Percentiles rank a stretch among this genome's conserved stretches.
Conservation (phyloP, 1,140 invertebrate genomes). For the Homarus americanus region DNA sequence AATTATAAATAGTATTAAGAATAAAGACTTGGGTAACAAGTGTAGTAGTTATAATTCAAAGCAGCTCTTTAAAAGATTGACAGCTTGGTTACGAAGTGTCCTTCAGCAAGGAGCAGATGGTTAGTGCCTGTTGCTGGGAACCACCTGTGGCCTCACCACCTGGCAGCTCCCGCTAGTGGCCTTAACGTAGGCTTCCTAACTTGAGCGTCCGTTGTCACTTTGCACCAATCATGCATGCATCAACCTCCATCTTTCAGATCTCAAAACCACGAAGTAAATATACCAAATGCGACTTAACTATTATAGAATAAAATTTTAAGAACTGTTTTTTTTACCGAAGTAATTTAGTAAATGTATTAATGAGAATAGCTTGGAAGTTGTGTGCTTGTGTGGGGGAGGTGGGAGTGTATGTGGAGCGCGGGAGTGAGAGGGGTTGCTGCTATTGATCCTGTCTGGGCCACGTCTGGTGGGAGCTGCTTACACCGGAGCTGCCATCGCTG, state of each 20-base stretch:
- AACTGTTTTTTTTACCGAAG: no score
- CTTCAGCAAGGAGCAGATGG: neutral
- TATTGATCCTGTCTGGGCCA: constrained; percentile 62
- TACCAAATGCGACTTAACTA: no score
- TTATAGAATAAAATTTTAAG: no score
- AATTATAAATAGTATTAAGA: no score
- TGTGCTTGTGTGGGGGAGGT: neutral
- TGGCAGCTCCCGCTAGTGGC: constrained; percentile 3
- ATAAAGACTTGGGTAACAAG: no score
- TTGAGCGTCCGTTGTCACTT: neutral
- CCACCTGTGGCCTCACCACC: constrained; percentile 43
- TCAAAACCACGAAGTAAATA: no score
- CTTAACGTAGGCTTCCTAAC: neutral
- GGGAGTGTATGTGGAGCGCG: neutral
- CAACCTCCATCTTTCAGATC: no score
- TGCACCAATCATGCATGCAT: neutral
- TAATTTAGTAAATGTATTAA: no score
- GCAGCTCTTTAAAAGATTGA: no score
- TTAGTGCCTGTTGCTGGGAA: constrained; percentile 38
- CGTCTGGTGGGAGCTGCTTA: constrained; percentile 42
- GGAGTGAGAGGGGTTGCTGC: constrained; percentile 11
- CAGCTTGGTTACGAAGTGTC: no score
- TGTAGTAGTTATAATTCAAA: no score
- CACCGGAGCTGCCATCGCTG: neutral
- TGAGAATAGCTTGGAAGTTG: neutral